Conservation (phyloP, 1,140 invertebrate species). For the Hyposmocoma kahamanoa region DNA sequence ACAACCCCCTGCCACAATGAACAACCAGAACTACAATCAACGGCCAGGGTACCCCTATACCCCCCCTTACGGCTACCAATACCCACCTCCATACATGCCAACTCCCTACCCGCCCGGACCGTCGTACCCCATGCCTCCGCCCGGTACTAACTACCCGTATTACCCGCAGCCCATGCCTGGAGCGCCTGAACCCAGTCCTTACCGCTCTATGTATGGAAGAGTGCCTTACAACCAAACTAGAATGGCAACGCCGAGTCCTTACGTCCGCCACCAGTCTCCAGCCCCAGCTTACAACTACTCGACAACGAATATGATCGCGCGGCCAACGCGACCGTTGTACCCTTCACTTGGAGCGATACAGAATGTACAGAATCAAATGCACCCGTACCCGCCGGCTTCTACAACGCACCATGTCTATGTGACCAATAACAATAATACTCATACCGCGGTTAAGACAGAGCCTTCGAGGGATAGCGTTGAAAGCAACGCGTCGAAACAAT, state of each 20-base stretch:
- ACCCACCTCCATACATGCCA: constrained; percentile 43
- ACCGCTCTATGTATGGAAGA: constrained; percentile 35
- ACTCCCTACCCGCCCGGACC: constrained; percentile 13
- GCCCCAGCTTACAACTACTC: constrained; percentile 47
- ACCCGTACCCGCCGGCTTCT: constrained; percentile 31
- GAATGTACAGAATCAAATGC: too few relatives aligned
- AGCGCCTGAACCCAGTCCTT: constrained; percentile 20
- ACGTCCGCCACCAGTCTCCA: constrained; percentile 20
- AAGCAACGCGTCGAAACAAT: constrained; percentile 35
- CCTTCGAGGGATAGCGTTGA: constrained; percentile 34
- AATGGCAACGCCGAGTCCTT: constrained; percentile 43
- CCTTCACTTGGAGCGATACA: constrained; percentile 38
- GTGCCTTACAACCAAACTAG: constrained; percentile 49
- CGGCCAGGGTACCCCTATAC: constrained; percentile 43
- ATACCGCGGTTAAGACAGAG: constrained; percentile 30
- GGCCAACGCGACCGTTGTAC: constrained; percentile 49
- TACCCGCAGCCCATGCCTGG: constrained; percentile 23
- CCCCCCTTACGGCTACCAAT: constrained; percentile 34
- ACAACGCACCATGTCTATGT: background rate
- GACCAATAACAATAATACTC: constrained; percentile 25
- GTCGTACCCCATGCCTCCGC: constrained; percentile 14
- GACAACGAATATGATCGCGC: constrained; percentile 56
- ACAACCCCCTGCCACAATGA: constrained; percentile 39
- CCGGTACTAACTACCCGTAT: constrained; percentile 34
- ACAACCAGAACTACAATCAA: constrained; percentile 51